A percentile compares a stretch with the other conserved stretches of the same genome.
These are phyloP conservation scores for Bradypus variegatus DNA, from an alignment of 2,797 vertebrate genomes.

Conservation along the genomic window DNA sequence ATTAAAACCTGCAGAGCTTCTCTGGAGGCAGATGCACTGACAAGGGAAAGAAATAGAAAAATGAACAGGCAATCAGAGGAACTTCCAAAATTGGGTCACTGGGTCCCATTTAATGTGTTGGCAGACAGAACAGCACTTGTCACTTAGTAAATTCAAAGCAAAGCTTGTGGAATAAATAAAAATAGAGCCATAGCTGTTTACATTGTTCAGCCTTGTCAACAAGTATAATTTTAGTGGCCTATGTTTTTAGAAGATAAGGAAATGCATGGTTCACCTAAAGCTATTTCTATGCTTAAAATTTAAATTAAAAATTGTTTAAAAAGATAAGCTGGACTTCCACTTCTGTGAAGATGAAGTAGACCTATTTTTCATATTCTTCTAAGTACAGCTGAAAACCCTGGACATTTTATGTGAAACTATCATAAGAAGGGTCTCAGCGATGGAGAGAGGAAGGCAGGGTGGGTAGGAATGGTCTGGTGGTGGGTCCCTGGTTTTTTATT, in stretches of 20 bases:
- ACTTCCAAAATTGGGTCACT: not conserved
- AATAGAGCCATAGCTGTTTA: not conserved
- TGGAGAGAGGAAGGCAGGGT: not conserved
- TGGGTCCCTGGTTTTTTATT: not conserved
- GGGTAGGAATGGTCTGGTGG: not conserved
- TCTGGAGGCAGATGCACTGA: conserved; percentile 1
- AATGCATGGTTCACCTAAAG: not conserved
- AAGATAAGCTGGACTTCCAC: not conserved
- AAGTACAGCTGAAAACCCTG: not conserved
- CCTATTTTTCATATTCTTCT: not conserved
- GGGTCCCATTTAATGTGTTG: not conserved
- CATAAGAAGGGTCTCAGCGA: not conserved
- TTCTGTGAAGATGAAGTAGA: not conserved
- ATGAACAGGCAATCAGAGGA: not conserved
- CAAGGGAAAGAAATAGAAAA: not conserved
- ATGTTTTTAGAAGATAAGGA: not conserved
- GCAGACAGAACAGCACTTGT: too few species aligned
- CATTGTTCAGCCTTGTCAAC: not conserved
- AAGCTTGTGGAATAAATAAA: not conserved
- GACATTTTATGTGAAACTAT: not conserved
- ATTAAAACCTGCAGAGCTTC: conserved; percentile 19
- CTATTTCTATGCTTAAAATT: not conserved
- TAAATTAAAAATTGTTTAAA: not conserved
- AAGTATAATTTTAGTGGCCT: not conserved
- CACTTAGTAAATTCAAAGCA: not conserved